Evolutionary conservation across 1,140 invertebrate genomes (phyloP).

Genomic region (Drosophila lacteicornis): DNA sequence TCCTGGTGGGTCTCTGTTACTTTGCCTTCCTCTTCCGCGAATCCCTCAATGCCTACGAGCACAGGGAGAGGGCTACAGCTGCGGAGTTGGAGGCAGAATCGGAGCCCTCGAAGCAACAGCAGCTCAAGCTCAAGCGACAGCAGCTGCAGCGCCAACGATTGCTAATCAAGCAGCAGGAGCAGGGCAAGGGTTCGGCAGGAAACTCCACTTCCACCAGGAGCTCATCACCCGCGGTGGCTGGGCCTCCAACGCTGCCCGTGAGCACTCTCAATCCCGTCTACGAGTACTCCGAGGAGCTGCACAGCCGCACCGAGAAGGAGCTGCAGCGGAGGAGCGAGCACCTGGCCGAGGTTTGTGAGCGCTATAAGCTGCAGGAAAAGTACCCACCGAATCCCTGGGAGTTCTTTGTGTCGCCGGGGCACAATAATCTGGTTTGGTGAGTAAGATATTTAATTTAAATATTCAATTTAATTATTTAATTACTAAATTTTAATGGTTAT

Average conservation of each 20-base stretch:
- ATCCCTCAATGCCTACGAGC: conserved; percentile 78
- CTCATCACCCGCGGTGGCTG: neutral
- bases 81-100: conserved; percentile 50
- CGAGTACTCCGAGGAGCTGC: conserved; percentile 83
- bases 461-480: neutral
- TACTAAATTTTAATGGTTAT: neutral
- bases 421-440: conserved; percentile 89
- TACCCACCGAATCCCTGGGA: conserved; percentile 88
- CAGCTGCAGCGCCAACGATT: conserved; percentile 56
- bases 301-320: conserved; percentile 76
- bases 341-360: conserved; percentile 64
- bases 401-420: conserved; percentile 90
- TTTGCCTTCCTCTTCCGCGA: conserved; percentile 81
- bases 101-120: conserved; percentile 59
- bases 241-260: conserved; percentile 1
- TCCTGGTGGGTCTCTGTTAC: conserved; percentile 74
- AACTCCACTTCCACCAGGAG: conserved; percentile 15
- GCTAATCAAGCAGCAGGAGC: conserved; percentile 46
- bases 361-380: conserved; percentile 69
- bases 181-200: neutral
- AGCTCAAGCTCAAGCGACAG: conserved; percentile 64
- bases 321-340: conserved; percentile 60
- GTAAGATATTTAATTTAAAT: neutral
- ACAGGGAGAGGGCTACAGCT: conserved; percentile 57
- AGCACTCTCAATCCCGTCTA: conserved; percentile 83